A percentile compares a stretch with the other conserved stretches of the same genome.
Evolutionary conservation across 2,888 invertebrate genomes (phyloP).

Genomic region (Stenichneumon culpator): DNA sequence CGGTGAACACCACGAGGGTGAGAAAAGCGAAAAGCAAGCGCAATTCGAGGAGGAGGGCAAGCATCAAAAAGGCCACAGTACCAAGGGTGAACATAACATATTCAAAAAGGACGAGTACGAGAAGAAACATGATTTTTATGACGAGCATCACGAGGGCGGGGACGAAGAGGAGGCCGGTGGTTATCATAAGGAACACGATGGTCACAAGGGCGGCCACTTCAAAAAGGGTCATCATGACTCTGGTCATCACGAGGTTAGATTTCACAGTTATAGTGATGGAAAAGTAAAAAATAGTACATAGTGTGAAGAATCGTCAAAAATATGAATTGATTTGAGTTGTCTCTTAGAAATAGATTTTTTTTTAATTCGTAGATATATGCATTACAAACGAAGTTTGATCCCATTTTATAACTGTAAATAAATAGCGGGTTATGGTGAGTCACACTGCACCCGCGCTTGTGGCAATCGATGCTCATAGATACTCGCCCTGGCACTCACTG

Average conservation of each 20-base stretch:
- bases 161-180: conserved; percentile 90
- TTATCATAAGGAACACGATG: conserved; percentile 86
- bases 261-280: not conserved
- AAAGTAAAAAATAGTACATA: too few relatives aligned
- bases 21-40: conserved; percentile 89
- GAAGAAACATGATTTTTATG: conserved; percentile 91
- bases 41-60: conserved; percentile 89
- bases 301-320: too few relatives aligned
- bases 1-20: conserved; percentile 89
- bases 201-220: conserved; percentile 86
- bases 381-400: too few relatives aligned
- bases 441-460: too few relatives aligned
- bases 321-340: too few relatives aligned
- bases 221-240: conserved; percentile 86
- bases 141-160: conserved; percentile 90
- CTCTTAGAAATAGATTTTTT: too few relatives aligned
- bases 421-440: too few relatives aligned
- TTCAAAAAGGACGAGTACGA: conserved; percentile 92
- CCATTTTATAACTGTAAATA: too few relatives aligned
- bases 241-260: conserved; percentile 77
- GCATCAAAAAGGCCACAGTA: conserved; percentile 91
- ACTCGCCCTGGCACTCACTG: too few relatives aligned
- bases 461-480: too few relatives aligned
- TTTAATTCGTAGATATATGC: too few relatives aligned
- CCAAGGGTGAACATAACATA: conserved; percentile 91